Conservation (phyloP, 2,888 invertebrate species). For the Rhynchonema sp. region DNA sequence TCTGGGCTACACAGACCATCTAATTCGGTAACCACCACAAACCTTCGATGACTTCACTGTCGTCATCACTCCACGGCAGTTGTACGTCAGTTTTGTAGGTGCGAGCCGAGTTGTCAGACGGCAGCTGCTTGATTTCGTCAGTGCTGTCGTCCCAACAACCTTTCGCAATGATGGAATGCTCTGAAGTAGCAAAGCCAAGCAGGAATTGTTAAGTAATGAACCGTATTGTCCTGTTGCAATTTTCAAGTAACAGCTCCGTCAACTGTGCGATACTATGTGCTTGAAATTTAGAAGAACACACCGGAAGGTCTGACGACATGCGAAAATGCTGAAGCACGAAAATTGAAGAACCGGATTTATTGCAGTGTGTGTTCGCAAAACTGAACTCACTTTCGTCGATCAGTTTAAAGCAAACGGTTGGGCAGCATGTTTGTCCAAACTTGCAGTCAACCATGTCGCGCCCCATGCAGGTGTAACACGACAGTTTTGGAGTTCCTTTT, state of each 20-base stretch:
- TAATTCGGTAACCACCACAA: not conserved
- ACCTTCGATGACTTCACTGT: not conserved
- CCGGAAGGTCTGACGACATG: too few species aligned
- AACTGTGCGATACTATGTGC: too few species aligned
- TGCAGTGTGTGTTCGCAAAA: too few species aligned
- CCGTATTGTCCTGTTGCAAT: too few species aligned
- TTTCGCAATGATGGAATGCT: not conserved
- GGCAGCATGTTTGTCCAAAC: conserved; percentile 16
- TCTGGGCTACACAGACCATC: too few species aligned
- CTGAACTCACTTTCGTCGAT: not conserved
- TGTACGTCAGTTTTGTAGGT: not conserved
- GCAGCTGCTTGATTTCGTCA: not conserved
- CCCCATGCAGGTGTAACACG: conserved; percentile 13
- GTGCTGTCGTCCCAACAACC: not conserved
- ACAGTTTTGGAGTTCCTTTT: not conserved
- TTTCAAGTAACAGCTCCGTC: too few species aligned
- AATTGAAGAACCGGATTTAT: too few species aligned
- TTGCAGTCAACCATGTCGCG: conserved; percentile 16
- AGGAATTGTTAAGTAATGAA: too few species aligned
- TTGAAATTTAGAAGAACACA: too few species aligned
- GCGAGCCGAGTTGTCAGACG: not conserved
- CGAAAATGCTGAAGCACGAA: too few species aligned
- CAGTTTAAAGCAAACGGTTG: conserved; percentile 2
- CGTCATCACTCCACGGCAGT: not conserved
- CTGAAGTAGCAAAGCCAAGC: not conserved